Conservation (phyloP, 2,888 invertebrate genomes). For the Camptogramma bilineatum region DNA sequence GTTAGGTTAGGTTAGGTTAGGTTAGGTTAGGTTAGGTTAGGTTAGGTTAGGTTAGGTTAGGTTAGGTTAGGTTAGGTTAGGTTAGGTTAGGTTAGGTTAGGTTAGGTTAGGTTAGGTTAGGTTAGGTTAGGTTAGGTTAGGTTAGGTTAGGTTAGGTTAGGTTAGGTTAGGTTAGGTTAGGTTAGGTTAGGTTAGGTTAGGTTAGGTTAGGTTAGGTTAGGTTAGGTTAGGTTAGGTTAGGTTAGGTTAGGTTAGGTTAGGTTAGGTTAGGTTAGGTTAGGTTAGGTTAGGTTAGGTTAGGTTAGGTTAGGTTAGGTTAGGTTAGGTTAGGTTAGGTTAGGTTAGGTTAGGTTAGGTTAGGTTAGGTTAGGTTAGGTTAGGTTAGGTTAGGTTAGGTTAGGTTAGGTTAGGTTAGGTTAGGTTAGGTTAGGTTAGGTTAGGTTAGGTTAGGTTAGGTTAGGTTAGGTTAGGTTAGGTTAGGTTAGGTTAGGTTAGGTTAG, state of each 20-base stretch:
- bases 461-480: slow-evolving; percentile 1
- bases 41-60: slow-evolving; percentile 1
- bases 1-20: slow-evolving; percentile 1
- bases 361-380: slow-evolving; percentile 1
- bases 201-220: slow-evolving; percentile 1
- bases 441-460: slow-evolving; percentile 1
- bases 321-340: slow-evolving; percentile 1
- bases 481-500: slow-evolving; percentile 1
- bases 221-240: slow-evolving; percentile 1
- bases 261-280: slow-evolving; percentile 1
- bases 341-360: slow-evolving; percentile 1
- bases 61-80: slow-evolving; percentile 1
- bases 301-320: slow-evolving; percentile 1
- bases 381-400: slow-evolving; percentile 1
- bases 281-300: slow-evolving; percentile 1
- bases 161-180: slow-evolving; percentile 1
- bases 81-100: slow-evolving; percentile 1
- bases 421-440: slow-evolving; percentile 1
- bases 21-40: slow-evolving; percentile 1
- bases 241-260: slow-evolving; percentile 1
- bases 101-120: slow-evolving; percentile 1
- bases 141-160: slow-evolving; percentile 1
- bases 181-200: slow-evolving; percentile 1
- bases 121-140: slow-evolving; percentile 1
- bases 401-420: slow-evolving; percentile 1